A percentile compares a stretch with the other conserved stretches of the same genome.
Conservation (phyloP, 2,888 invertebrate genomes). For the Eubasilissa splendida region DNA sequence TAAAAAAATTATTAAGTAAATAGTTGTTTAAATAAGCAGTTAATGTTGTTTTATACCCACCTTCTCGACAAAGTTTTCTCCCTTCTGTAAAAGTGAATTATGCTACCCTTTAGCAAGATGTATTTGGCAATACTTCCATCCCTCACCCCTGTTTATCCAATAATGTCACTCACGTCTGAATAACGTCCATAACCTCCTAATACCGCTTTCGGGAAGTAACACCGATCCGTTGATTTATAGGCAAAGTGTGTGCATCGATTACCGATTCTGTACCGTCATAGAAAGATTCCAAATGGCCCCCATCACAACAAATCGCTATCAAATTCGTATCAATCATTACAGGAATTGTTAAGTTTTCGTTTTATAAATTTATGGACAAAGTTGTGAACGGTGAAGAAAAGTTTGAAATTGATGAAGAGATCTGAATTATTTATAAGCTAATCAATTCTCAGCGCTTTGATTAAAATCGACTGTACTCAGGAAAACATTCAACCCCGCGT, state of each 20-base stretch:
- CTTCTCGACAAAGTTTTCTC: too few relatives aligned
- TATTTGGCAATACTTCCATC: slow-evolving; percentile 23
- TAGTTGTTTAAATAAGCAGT: too few relatives aligned
- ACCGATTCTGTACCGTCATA: neutral
- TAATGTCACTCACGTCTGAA: slow-evolving; percentile 45
- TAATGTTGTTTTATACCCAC: too few relatives aligned
- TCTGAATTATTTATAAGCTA: slow-evolving; percentile 37
- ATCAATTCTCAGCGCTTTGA: slow-evolving; percentile 28
- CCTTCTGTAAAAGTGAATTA: slow-evolving; percentile 40
- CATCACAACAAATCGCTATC: neutral
- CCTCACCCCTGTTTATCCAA: slow-evolving; percentile 38
- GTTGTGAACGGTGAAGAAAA: slow-evolving; percentile 7
- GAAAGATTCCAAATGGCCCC: neutral
- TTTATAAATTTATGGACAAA: slow-evolving; percentile 32
- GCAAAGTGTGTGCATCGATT: slow-evolving; percentile 39
- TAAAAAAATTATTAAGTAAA: too few relatives aligned
- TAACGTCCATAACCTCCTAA: slow-evolving; percentile 29
- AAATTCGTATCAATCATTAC: slow-evolving; percentile 37
- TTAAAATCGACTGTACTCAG: neutral
- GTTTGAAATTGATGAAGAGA: slow-evolving; percentile 34
- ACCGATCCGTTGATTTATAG: slow-evolving; percentile 42
- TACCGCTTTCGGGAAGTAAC: slow-evolving; percentile 22
- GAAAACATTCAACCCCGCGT: too few relatives aligned
- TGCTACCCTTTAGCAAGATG: slow-evolving; percentile 40
- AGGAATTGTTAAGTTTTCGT: slow-evolving; percentile 13